These are phyloP conservation scores for Menidia menidia DNA, from an alignment of 2,797 vertebrate genomes.

Conservation along the genomic window DNA sequence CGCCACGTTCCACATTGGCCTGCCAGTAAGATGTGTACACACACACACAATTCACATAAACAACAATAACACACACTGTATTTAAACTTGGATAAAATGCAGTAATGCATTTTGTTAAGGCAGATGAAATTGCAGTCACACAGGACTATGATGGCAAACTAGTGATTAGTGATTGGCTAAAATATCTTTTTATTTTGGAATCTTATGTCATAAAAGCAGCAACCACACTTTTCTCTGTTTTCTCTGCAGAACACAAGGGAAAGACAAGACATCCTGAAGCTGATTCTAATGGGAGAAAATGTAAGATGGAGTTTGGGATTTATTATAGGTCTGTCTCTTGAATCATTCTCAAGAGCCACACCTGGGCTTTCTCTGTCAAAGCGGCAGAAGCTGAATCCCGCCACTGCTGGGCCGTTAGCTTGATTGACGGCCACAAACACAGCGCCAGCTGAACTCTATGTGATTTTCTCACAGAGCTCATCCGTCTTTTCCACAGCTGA, in stretches of 20 bases:
- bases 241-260: slow-evolving; percentile 75
- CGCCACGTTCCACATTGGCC: slow-evolving; percentile 79
- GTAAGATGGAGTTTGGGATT: slow-evolving; percentile 66
- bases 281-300: slow-evolving; percentile 85
- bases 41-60: not conserved
- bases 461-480: slow-evolving; percentile 14
- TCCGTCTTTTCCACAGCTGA: slow-evolving; percentile 72
- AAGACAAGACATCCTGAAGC: slow-evolving; percentile 83
- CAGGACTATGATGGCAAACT: too few relatives aligned
- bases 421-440: slow-evolving; percentile 9
- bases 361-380: slow-evolving; percentile 25
- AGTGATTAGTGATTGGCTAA: too few relatives aligned
- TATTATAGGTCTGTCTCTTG: slow-evolving; percentile 6
- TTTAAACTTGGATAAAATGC: not conserved
- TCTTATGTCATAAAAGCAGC: not conserved
- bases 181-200: not conserved
- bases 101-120: too few relatives aligned
- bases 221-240: not conserved
- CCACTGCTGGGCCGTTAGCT: slow-evolving; percentile 5
- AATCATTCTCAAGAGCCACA: slow-evolving; percentile 17
- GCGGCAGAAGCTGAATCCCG: slow-evolving; percentile 13
- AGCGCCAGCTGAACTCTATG: not conserved
- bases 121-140: too few relatives aligned
- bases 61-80: not conserved
- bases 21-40: slow-evolving; percentile 76